These are phyloP conservation scores for Noctua fimbriata DNA, from an alignment of 2,888 invertebrate species.

Conservation along the genomic window DNA sequence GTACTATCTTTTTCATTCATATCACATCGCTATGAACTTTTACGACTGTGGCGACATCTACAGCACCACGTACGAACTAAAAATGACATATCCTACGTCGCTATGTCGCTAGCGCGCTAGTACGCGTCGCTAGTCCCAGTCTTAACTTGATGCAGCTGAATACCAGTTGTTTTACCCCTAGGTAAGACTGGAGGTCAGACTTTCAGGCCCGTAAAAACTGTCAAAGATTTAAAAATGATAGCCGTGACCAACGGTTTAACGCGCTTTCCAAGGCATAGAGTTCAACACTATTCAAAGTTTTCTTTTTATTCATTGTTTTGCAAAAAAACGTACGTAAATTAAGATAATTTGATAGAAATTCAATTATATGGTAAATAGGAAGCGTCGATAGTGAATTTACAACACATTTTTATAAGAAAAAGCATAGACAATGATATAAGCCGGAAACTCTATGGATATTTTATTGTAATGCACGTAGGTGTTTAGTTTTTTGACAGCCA, in stretches of 20 bases:
- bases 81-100: too few relatives aligned
- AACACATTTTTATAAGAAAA: not conserved
- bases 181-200: not conserved
- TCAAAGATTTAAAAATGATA: not conserved
- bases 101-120: too few relatives aligned
- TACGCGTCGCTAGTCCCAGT: too few relatives aligned
- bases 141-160: not conserved
- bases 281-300: not conserved
- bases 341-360: constrained; percentile 1
- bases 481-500: not conserved
- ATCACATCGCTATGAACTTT: too few relatives aligned
- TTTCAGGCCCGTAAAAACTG: not conserved
- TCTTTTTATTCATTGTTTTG: not conserved
- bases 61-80: too few relatives aligned
- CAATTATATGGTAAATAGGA: constrained; percentile 6
- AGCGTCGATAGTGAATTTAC: constrained; percentile 2
- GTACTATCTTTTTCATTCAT: too few relatives aligned
- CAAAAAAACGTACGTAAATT: not conserved
- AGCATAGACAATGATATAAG: not conserved
- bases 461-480: not conserved
- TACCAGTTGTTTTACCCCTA: not conserved
- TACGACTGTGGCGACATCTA: too few relatives aligned
- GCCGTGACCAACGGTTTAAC: not conserved
- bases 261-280: not conserved
- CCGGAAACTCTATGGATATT: constrained; percentile 13